Evolutionary conservation across 2,797 vertebrate genomes (phyloP), one percentile per base, ranked within the genome.

Genomic region (Tokudaia tokunoshimensis): DNA sequence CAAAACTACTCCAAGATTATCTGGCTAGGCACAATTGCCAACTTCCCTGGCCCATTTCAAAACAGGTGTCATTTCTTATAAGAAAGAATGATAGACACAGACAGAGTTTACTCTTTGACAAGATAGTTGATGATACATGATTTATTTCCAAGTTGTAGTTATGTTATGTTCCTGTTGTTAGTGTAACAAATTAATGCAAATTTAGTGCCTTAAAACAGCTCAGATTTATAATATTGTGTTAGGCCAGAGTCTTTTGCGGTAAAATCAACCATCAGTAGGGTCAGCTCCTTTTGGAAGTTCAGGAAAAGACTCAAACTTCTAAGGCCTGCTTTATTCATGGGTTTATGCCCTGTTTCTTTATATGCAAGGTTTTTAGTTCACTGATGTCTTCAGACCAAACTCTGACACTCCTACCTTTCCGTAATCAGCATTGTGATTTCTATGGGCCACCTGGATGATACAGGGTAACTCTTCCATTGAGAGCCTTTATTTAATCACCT

Each of bases 101-200:
- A 22, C 24, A 61, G 86, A 67, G 6, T 9, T 31, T 52, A n/a
- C 72, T 91, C 78, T 47, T 7, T 34, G 37, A 82, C 79, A 76
- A 90, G 47, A 14, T 26, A 91, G 9, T 37, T 83, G 20, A 65
- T 47, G 24, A 80, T 8, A 19, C 3, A 83, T 47, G 52, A 76
- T 87, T 59, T 94, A 86, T 94, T 92, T 50, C 52, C 67, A 22
- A 89, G 41, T 61, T 65, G 26, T 31, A 89, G 50, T 72, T 78
- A 4, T 95, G 50, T 72, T 78, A 4, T 95, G 86, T 95, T 91
- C 26, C 52, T 75, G 3, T 84, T 85, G 37, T 34, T 63, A 1
- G 47, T 87, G 2, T 81, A 87, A 70, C 52, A 82, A 67, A 76
- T 92, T 50, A 57, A 41, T 7, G 57, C 17, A 74, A 72, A 85